Evolutionary conservation across 2,113 vertebrate species (phyloP).

Genomic region (Myotis yumanensis): DNA sequence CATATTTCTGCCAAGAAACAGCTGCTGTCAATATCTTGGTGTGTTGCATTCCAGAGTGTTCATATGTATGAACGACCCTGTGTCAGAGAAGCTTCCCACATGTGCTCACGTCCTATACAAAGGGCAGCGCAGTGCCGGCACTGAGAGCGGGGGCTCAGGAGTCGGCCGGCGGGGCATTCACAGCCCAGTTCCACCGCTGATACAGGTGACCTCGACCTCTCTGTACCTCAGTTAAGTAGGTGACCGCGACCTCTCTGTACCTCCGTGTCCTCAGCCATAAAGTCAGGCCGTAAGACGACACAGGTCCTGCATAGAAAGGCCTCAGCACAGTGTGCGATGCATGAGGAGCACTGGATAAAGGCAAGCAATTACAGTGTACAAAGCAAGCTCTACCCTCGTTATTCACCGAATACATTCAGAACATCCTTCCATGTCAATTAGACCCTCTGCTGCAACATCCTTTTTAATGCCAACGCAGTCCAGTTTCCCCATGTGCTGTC

Average conservation of each 20-base stretch:
- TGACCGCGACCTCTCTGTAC: neutral
- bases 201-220: neutral
- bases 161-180: rapidly evolving
- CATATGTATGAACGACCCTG: too few species aligned
- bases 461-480: neutral
- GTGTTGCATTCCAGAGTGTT: neutral
- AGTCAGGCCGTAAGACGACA: neutral
- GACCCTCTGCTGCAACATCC: neutral
- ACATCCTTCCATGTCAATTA: neutral
- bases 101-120: neutral
- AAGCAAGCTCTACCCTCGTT: neutral
- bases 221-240: neutral
- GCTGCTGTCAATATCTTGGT: neutral
- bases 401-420: neutral
- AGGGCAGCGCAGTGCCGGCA: neutral
- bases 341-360: neutral
- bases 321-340: too few species aligned
- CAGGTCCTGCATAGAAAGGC: neutral
- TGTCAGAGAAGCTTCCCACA: neutral
- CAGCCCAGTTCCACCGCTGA: neutral
- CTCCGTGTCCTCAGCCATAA: neutral
- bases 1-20: neutral
- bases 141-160: neutral
- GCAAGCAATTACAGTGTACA: neutral
- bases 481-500: neutral